Evolutionary conservation across 2,888 invertebrate genomes (phyloP).

Genomic region (Acanthosepion esculentum): DNA sequence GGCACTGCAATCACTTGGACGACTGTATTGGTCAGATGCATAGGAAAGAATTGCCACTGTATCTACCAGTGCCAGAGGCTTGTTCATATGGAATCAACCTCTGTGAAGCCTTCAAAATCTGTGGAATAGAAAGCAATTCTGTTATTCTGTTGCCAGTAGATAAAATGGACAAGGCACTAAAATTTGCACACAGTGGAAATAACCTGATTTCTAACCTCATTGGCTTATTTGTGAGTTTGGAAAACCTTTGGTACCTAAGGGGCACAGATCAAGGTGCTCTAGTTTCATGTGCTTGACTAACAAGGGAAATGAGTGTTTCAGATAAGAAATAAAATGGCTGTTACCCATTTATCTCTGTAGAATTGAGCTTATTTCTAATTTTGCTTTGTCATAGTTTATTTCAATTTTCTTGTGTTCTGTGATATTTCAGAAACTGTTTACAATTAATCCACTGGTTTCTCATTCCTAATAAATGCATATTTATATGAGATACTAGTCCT

Average conservation of each 20-base stretch:
- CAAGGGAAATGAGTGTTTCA: not conserved
- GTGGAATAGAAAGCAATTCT: not conserved
- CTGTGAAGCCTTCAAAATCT: not conserved
- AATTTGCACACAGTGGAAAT: not conserved
- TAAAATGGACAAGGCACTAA: not conserved
- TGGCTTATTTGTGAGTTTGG: slow-evolving; percentile 15
- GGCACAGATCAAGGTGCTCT: not conserved
- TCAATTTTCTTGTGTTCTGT: not conserved
- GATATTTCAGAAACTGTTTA: not conserved
- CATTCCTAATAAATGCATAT: not conserved
- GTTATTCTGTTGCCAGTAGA: slow-evolving; percentile 5
- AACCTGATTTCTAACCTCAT: not conserved
- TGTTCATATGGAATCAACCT: not conserved
- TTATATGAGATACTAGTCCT: not conserved
- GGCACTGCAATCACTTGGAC: not conserved
- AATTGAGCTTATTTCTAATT: not conserved
- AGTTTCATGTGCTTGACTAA: not conserved
- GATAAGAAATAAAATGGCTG: not conserved
- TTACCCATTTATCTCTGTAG: not conserved
- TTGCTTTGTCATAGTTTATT: not conserved
- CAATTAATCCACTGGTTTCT: not conserved
- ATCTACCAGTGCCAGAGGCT: not conserved
- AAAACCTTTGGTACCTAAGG: not conserved
- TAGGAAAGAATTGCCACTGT: not conserved
- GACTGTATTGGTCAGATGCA: not conserved